These are phyloP conservation scores for Otus scops DNA, from an alignment of 2,797 vertebrate genomes.

Conservation along the genomic window DNA sequence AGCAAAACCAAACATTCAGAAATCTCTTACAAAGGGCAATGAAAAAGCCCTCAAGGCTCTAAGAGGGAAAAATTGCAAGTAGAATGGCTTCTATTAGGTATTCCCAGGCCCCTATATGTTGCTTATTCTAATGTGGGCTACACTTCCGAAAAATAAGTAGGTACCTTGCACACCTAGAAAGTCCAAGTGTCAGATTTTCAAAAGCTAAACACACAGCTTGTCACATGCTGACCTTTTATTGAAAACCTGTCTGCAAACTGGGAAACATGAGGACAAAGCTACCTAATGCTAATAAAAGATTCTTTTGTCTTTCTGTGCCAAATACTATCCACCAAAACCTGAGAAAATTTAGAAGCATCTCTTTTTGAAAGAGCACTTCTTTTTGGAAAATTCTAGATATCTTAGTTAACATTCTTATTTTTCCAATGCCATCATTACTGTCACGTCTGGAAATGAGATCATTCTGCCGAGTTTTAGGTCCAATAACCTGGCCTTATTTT, in stretches of 20 bases:
- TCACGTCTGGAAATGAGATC: neutral
- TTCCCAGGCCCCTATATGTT: neutral
- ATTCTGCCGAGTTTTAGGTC: neutral
- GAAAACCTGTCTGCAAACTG: neutral
- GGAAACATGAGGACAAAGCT: fast-evolving
- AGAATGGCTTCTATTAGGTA: neutral
- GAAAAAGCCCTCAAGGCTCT: no score
- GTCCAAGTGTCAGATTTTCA: neutral
- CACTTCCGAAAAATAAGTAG: neutral
- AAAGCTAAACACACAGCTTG: neutral
- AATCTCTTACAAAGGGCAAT: neutral
- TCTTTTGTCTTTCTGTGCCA: neutral
- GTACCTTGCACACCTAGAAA: neutral
- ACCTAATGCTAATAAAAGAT: neutral
- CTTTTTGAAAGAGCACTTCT: no score
- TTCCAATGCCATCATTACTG: neutral
- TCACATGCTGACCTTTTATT: neutral
- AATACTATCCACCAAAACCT: neutral
- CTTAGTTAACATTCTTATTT: neutral
- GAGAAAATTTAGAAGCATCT: neutral
- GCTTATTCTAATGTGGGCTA: neutral
- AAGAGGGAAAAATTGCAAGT: neutral
- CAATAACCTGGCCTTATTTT: neutral
- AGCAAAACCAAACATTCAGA: neutral
- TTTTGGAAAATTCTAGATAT: neutral